Conservation (phyloP, 2,113 vertebrate genomes). For the Alexandromys fortis region DNA sequence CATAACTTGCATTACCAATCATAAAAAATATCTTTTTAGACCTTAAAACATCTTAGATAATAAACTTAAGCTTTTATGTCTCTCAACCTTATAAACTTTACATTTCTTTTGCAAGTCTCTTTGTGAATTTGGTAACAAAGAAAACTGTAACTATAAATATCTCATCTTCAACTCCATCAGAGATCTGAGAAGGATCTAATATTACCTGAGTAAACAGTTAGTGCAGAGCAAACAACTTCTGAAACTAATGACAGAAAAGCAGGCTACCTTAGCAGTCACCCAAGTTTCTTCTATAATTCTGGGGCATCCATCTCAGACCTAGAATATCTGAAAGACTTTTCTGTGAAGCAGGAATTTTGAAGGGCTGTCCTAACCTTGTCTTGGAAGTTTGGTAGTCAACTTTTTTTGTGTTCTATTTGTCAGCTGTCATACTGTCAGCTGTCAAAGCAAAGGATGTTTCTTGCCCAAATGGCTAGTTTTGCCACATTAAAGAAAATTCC, state of each 20-base stretch:
- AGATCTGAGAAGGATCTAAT: background rate
- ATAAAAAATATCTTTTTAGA: background rate
- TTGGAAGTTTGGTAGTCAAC: background rate
- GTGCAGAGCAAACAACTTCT: background rate
- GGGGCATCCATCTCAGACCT: background rate
- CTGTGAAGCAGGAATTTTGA: background rate
- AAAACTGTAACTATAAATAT: background rate
- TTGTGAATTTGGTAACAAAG: background rate
- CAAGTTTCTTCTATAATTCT: background rate
- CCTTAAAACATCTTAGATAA: background rate
- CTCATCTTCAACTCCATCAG: background rate
- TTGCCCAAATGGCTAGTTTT: background rate
- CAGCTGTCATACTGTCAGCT: background rate
- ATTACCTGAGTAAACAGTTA: background rate
- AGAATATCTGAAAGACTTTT: background rate
- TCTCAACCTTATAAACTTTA: background rate
- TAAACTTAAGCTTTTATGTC: background rate
- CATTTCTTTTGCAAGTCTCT: background rate
- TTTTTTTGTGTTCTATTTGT: background rate
- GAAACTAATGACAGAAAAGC: background rate
- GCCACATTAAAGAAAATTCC: background rate
- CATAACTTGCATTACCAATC: background rate
- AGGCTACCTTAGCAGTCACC: background rate
- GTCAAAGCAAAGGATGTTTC: background rate
- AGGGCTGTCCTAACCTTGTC: background rate